A percentile compares a stretch with the other conserved stretches of the same genome.
Evolutionary conservation across 1,140 invertebrate genomes (phyloP).

Genomic region (Dreissena polymorpha): DNA sequence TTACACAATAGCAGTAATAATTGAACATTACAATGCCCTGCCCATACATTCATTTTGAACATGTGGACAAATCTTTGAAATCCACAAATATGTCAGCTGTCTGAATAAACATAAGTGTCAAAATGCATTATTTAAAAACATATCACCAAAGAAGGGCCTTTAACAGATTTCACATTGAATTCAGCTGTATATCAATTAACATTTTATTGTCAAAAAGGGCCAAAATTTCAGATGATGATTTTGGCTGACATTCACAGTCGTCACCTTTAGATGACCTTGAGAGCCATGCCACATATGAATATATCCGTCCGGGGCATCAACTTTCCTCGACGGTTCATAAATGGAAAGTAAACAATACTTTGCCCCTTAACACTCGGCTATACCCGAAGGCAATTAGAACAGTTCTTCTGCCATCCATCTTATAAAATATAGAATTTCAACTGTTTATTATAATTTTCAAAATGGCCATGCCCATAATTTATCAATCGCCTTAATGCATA

Average conservation of each 20-base stretch:
- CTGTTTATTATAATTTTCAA: background rate
- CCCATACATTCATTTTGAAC: too few species aligned
- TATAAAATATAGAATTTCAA: background rate
- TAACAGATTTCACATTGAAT: too few species aligned
- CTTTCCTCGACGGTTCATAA: conserved; percentile 39
- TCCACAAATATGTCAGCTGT: too few species aligned
- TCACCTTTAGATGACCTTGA: conserved; percentile 25
- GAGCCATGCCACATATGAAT: conserved; percentile 42
- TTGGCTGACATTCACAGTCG: conserved; percentile 13
- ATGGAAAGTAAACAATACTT: conserved; percentile 45
- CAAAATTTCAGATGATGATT: background rate
- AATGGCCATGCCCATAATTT: conserved; percentile 1
- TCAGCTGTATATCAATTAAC: too few species aligned
- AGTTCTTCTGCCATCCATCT: conserved; percentile 2
- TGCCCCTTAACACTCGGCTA: background rate
- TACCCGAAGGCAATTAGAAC: background rate
- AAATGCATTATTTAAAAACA: background rate
- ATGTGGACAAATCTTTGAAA: too few species aligned
- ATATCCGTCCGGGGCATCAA: conserved; percentile 23
- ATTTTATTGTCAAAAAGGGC: too few species aligned
- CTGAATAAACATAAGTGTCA: background rate
- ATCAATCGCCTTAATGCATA: background rate
- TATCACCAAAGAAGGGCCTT: background rate
- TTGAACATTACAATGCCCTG: too few species aligned
- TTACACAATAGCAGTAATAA: too few species aligned